Evolutionary conservation across 2,797 vertebrate genomes (phyloP).

Genomic region (Borostomias antarcticus): DNA sequence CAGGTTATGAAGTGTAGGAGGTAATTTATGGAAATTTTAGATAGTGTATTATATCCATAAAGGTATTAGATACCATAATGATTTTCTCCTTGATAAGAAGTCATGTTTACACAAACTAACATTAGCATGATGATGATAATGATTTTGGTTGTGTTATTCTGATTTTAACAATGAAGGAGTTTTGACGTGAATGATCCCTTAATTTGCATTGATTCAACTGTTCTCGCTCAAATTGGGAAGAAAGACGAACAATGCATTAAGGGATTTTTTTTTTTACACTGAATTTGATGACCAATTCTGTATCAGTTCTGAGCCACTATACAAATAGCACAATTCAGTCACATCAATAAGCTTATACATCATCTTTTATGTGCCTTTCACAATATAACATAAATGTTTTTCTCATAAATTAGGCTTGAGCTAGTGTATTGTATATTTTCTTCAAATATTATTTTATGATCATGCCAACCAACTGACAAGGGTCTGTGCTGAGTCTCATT

Average conservation of each 20-base stretch:
- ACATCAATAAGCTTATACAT: conserved; percentile 38
- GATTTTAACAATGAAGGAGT: conserved; percentile 4
- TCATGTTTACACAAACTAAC: neutral
- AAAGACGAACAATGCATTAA: conserved; percentile 25
- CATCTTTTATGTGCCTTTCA: conserved; percentile 34
- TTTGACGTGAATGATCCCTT: neutral
- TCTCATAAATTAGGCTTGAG: conserved; percentile 25
- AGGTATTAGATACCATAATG: neutral
- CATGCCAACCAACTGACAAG: conserved; percentile 26
- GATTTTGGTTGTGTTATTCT: conserved; percentile 4
- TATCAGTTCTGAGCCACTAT: conserved; percentile 14
- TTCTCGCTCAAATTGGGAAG: neutral
- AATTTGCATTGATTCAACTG: neutral
- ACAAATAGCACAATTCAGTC: conserved; percentile 19
- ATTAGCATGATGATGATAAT: too few relatives aligned
- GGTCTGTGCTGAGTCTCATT: conserved; percentile 30
- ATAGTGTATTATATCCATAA: neutral
- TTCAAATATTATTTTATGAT: conserved; percentile 26
- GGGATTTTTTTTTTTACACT: conserved; percentile 30
- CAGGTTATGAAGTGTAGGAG: neutral
- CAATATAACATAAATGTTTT: conserved; percentile 44
- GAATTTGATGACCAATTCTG: conserved; percentile 26
- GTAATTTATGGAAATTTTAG: neutral
- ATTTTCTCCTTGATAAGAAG: neutral
- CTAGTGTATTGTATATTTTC: conserved; percentile 41